Base-by-base conservation (phyloP, 2,113 vertebrate species). In the Eudyptes chrysolophus region DNA sequence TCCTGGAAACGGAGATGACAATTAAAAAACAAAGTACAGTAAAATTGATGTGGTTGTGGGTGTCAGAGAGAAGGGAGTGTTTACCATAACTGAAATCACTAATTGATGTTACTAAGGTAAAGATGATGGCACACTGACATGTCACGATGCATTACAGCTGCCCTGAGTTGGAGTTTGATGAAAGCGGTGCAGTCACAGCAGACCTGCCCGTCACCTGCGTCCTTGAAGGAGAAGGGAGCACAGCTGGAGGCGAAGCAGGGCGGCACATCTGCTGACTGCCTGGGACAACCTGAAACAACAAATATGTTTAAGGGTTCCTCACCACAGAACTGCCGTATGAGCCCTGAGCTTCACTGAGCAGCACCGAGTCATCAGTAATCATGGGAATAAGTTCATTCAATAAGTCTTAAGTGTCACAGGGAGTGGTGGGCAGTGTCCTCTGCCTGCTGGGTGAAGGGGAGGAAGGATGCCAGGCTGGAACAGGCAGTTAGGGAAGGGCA, bases 141-240 rank as follows among this genome's bases (percentile, higher is more conserved):
- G 34, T n/a, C 32, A 22, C 5, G 11, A 13, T 13, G 40, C 13
- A 15, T 44, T 62, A 20, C 60, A 48, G 40, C 38, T 64, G 71
- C 60, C 78, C 58, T 30, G 32, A 72, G 55, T 7, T 42, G 51
- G 64, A 40, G 60, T 29, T 25, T 24, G 42, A 66, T 44, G 40
- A 17, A 49, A 60, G 46, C 1, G 0, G 19, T 17, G n/a, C 26
- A 20, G 9, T 34, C 0, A 0, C 58, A 36, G 48, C 60, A 61
- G n/a, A 36, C 24, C 60, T 8, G 60, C 0, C 1, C 38, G 38
- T 61, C 65, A 55, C 46, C 64, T 38, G 88, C 44, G 1, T 38
- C 66, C 72, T 27, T 4, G 17, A 14, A 57, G 65, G 71, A 66
- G 38, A 51, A 44, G 54, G 48, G 48, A 74, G 55, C 57, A 51